These are phyloP conservation scores for Macrophya annulata DNA, from an alignment of 2,888 invertebrate species.

Conservation along the genomic window DNA sequence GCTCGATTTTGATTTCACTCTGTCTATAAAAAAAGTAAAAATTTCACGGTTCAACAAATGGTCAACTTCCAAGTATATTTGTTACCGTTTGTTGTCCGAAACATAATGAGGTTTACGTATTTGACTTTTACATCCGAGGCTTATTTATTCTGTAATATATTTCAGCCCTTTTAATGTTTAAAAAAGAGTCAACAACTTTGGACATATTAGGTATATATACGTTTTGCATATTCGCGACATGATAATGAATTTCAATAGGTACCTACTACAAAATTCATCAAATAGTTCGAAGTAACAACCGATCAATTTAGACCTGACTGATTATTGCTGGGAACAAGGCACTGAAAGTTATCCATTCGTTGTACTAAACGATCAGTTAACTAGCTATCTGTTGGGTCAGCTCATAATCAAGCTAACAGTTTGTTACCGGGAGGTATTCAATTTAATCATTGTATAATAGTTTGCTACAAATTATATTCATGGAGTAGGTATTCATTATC, in stretches of 20 bases:
- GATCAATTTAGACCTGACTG: not conserved
- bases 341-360: not conserved
- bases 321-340: not conserved
- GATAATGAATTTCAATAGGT: not conserved
- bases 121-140: not conserved
- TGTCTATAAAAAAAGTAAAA: not conserved
- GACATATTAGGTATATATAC: not conserved
- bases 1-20: not conserved
- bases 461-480: not conserved
- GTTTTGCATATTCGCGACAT: not conserved
- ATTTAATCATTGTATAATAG: not conserved
- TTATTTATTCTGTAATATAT: not conserved
- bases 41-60: not conserved
- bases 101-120: not conserved
- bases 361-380: not conserved
- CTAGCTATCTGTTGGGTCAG: too few relatives aligned
- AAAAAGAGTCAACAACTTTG: not conserved
- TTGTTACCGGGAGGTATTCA: not conserved
- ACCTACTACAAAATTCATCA: not conserved
- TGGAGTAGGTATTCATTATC: not conserved
- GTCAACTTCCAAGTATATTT: slow-evolving; percentile 2
- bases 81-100: not conserved
- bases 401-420: too few relatives aligned
- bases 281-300: not conserved
- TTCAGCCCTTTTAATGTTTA: not conserved